Percentiles rank a stretch among this genome's conserved stretches.
Evolutionary conservation across 2,888 invertebrate species (phyloP).

Genomic region (Amblyteles armatorius): DNA sequence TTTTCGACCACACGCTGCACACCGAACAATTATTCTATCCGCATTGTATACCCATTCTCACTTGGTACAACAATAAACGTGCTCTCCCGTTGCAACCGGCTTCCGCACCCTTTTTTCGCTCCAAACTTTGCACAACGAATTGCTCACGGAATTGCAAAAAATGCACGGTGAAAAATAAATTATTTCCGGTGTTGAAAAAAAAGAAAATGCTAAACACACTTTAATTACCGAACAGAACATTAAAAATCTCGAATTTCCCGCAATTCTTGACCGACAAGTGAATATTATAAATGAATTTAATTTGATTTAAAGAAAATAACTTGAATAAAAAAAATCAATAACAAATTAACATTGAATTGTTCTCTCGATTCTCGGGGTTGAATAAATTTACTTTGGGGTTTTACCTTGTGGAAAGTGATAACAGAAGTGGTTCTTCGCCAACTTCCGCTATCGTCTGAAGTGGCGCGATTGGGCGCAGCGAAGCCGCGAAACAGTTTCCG

Average conservation of each 20-base stretch:
- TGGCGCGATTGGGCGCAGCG: constrained; percentile 12
- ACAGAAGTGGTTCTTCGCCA: not conserved
- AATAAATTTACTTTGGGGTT: not conserved
- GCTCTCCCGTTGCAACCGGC: not conserved
- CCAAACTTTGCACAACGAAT: not conserved
- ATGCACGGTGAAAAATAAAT: not conserved
- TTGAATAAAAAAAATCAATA: no score
- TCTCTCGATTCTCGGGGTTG: not conserved
- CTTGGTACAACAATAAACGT: constrained; percentile 15
- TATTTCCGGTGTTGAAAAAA: not conserved
- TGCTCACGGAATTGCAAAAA: not conserved
- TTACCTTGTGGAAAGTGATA: not conserved
- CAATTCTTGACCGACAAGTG: no score
- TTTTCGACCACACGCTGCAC: constrained; percentile 53
- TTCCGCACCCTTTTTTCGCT: not conserved
- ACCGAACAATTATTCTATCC: constrained; percentile 46
- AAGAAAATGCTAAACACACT: not conserved
- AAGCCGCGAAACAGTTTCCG: not conserved
- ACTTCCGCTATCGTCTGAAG: not conserved
- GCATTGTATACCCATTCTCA: constrained; percentile 16
- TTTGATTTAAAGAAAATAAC: no score
- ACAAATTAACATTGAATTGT: no score
- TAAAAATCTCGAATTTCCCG: not conserved
- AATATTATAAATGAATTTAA: no score
- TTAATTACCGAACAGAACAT: not conserved